Base-by-base conservation (phyloP, 2,797 vertebrate species). In the Phrynocephalus vlangalii region DNA sequence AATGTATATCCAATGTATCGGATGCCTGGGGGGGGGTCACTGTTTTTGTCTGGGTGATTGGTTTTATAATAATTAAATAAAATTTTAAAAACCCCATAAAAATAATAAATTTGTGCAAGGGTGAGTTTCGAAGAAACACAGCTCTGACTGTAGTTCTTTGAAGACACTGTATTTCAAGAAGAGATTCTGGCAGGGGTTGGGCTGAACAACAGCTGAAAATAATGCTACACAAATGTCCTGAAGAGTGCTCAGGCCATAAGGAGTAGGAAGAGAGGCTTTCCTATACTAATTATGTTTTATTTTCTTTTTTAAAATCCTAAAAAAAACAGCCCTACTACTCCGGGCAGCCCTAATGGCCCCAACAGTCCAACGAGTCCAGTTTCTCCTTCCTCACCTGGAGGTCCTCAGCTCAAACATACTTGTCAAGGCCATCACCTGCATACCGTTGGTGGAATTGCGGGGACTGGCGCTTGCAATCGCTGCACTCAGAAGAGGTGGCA, bases 401-500 rank as follows among this genome's bases (percentile, higher is more conserved):
- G 83, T 87, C 30, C 97, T 67, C 97, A 97, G 0, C 94, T 96
- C 79, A 99, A 98, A 87, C 98, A 99, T 92, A 95, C 91, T 90
- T 99, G 98, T 89, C 95, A 94, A 48, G 95, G 96, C 15, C 98
- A 93, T 94, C 98, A 99, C 95, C 97, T 99, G 90, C 98, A 99
- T 95, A 99, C 99, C 9, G 97, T 99, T 52, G 98, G 98, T 0
- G 99, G 98, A 18, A 87, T 89, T 0, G 94, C 96, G 0, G 98
- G 98, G 83, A 98, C 95, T 90, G 98, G 98, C 60, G 98, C 97
- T 91, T 99, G 98, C 93, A 97, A 93, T 87, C 98, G 98, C 90
- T 99, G 98, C 93, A 98, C 92, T 93, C 98, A 99, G 88, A 99
- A 98, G 90, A 97, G 98, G 10, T 99, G 98, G 98, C 98, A 98